Evolutionary conservation across 2,113 vertebrate genomes (phyloP).

Genomic region (Pterocles gutturalis): DNA sequence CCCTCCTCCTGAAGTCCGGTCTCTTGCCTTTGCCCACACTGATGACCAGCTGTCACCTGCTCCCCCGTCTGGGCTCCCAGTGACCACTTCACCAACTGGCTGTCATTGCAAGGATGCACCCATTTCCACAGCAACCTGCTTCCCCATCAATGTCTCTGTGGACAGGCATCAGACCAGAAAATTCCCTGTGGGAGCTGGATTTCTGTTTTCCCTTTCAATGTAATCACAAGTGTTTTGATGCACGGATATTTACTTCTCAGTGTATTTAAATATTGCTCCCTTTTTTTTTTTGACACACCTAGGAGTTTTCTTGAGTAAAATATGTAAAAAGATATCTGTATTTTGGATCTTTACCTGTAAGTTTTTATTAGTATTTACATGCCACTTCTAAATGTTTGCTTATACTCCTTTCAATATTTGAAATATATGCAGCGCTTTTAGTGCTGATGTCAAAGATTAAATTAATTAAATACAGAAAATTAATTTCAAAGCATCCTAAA

Average conservation of each 20-base stretch:
- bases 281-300: rapidly evolving
- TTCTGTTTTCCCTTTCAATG: background rate
- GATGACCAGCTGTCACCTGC: background rate
- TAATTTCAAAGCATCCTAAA: background rate
- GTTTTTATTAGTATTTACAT: background rate
- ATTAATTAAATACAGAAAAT: background rate
- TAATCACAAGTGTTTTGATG: background rate
- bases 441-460: background rate
- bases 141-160: background rate
- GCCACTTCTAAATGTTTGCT: background rate
- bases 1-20: background rate
- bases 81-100: background rate
- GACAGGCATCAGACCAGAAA: background rate
- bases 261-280: background rate
- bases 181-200: background rate
- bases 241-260: background rate
- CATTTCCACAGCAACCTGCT: background rate
- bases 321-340: background rate
- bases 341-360: background rate
- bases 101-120: rapidly evolving
- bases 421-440: background rate
- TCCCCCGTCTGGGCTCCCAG: background rate
- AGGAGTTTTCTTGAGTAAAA: background rate
- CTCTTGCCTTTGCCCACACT: rapidly evolving
- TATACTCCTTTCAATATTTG: background rate